Percentiles rank a stretch among this genome's conserved stretches.
Evolutionary conservation across 2,113 vertebrate species (phyloP).

Genomic region (Chrysochloris asiatica): DNA sequence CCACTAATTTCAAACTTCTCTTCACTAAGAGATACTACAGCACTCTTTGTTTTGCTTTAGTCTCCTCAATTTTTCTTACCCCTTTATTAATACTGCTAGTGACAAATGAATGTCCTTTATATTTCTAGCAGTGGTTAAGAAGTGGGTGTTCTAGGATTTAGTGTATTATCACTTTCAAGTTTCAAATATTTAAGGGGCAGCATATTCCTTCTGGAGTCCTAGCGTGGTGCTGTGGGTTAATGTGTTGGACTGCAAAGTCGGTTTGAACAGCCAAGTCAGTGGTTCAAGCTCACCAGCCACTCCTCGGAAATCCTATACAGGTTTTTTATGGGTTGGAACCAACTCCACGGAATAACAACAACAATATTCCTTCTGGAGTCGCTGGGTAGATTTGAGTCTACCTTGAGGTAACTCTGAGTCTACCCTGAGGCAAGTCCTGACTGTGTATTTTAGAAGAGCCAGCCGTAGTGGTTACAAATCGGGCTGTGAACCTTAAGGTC

Average conservation of each 20-base stretch:
- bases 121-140: not conserved
- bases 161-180: not conserved
- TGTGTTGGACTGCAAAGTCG: not conserved
- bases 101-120: not conserved
- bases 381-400: not conserved
- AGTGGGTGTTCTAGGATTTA: not conserved
- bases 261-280: too few relatives aligned
- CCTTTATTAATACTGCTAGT: not conserved
- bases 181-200: not conserved
- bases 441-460: not conserved
- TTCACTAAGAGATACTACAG: not conserved
- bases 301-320: too few relatives aligned
- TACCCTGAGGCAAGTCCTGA: too few relatives aligned
- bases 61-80: not conserved
- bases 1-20: not conserved
- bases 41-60: not conserved
- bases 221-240: not conserved
- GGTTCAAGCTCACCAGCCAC: too few relatives aligned
- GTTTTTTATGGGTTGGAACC: too few relatives aligned
- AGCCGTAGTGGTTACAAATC: too few relatives aligned
- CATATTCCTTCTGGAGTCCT: not conserved
- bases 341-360: too few relatives aligned
- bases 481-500: too few relatives aligned
- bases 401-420: not conserved
- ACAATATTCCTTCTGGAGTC: too few relatives aligned